Percentiles rank a stretch among this genome's conserved stretches.
These are phyloP conservation scores for Oscheius sp. DNA, from an alignment of 2,888 invertebrate genomes.

Conservation along the genomic window DNA sequence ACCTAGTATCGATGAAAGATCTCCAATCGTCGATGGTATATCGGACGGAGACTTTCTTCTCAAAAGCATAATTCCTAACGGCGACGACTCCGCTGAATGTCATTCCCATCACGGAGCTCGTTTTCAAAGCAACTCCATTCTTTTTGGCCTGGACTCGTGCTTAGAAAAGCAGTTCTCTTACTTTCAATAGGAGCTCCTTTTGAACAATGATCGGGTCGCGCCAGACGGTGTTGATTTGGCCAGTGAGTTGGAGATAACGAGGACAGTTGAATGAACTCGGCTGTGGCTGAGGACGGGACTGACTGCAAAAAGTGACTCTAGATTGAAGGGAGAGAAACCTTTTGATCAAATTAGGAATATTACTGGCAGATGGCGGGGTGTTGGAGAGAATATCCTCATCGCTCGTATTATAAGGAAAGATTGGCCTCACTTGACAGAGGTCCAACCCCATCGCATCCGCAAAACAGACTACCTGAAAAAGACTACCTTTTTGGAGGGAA, in stretches of 20 bases:
- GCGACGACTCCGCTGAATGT: conserved; percentile 30
- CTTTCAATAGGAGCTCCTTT: conserved; percentile 15
- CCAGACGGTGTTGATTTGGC: conserved; percentile 16
- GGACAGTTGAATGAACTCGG: conserved; percentile 24
- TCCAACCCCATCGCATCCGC: conserved; percentile 32
- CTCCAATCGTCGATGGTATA: conserved; percentile 31
- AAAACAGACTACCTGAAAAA: conserved; percentile 29
- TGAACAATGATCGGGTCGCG: conserved; percentile 23
- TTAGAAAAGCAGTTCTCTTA: not conserved
- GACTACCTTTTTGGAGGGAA: not conserved
- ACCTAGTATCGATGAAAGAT: conserved; percentile 18
- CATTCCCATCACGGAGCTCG: conserved; percentile 27
- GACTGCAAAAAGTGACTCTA: not conserved
- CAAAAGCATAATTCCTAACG: conserved; percentile 21
- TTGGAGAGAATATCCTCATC: conserved; percentile 26
- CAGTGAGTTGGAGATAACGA: conserved; percentile 19
- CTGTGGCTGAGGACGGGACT: not conserved
- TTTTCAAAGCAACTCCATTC: conserved; percentile 17
- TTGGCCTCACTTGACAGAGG: conserved; percentile 24
- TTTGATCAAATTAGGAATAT: not conserved
- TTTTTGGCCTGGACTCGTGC: conserved; percentile 13
- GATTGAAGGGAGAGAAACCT: not conserved
- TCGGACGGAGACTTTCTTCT: conserved; percentile 24
- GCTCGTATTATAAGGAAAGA: conserved; percentile 32
- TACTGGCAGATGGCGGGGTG: conserved; percentile 16